Evolutionary conservation across 2,113 vertebrate species (phyloP), one percentile per base, ranked within the genome.

Genomic region (Ictalurus furcatus): DNA sequence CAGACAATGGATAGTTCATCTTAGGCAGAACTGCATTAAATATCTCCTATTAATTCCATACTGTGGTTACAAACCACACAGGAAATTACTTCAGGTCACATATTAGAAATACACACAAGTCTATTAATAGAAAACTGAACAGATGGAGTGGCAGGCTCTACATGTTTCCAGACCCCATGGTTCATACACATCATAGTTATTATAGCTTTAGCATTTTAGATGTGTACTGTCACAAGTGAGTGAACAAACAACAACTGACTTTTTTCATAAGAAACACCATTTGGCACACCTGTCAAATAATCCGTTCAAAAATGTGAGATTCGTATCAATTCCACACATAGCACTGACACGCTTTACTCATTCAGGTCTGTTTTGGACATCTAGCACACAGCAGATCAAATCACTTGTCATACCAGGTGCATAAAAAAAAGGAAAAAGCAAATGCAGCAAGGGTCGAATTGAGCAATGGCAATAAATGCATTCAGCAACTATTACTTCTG

Each of bases 401-500:
- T 25, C 85, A 74, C 86, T 71, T 88, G 84, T 88, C 89, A 84
- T 67, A 88, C 74, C 84, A 85, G 82, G 69, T 52, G 61, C 58
- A 80, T 65, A 88, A 67, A 81, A 74, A 74, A 25, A 80, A 61
- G 44, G 34, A 79, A 63, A 44, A 83, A 56, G 69, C 79, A 79
- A 54, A 86, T 67, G 59, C 80, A 88, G 90, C 93, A 89, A 71
- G 73, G 89, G 87, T 89, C 89, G 90, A 94, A 94, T 91, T 94
- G 93, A 95, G 92, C 90, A 92, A 93, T 90, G 93, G 93, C 94
- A 93, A 92, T 93, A 94, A 94, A 95, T 94, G 94, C 94, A 96
- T 94, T 96, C 94, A 96, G 94, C 93, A 95, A 95, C 92, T 95
- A 95, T 96, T 95, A 95, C 95, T 94, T 96, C 93, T 94, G 94